These are phyloP conservation scores for Brachionus rubens DNA, from an alignment of 1,140 invertebrate species.

Conservation along the genomic window DNA sequence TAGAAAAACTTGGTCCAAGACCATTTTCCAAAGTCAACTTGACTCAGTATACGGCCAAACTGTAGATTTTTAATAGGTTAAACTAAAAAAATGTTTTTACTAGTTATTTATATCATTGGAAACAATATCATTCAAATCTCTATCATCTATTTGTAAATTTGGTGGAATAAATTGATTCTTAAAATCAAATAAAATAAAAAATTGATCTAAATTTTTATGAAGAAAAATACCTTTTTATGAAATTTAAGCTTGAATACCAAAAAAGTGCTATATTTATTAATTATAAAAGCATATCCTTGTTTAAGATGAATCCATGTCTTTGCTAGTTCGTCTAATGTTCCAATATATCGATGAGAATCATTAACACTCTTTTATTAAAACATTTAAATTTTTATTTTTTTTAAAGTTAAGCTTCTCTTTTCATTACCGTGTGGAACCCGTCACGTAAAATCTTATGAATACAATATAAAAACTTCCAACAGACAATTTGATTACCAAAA, in stretches of 20 bases:
- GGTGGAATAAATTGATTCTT: constrained; percentile 44
- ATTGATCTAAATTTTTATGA: background rate
- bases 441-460: constrained; percentile 91
- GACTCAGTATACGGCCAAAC: no score
- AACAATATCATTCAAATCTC: constrained; percentile 14
- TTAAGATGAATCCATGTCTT: constrained; percentile 31
- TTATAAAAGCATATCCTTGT: constrained; percentile 36
- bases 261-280: constrained; percentile 27
- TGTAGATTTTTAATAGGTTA: no score
- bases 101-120: constrained; percentile 25
- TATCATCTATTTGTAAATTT: constrained; percentile 43
- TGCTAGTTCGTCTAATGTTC: constrained; percentile 3
- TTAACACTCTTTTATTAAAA: constrained; percentile 11
- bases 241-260: constrained; percentile 40
- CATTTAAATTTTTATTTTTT: background rate
- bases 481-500: constrained; percentile 85
- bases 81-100: background rate
- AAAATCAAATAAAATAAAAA: background rate
- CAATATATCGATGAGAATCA: background rate
- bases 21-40: no score
- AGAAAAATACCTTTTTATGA: constrained; percentile 38
- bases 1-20: no score
- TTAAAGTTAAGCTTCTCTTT: background rate
- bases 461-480: constrained; percentile 98
- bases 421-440: constrained; percentile 75